Percentiles rank a stretch among this genome's conserved stretches.
These are phyloP conservation scores for Spheniscus humboldti DNA, from an alignment of 2,797 vertebrate species.

Conservation along the genomic window DNA sequence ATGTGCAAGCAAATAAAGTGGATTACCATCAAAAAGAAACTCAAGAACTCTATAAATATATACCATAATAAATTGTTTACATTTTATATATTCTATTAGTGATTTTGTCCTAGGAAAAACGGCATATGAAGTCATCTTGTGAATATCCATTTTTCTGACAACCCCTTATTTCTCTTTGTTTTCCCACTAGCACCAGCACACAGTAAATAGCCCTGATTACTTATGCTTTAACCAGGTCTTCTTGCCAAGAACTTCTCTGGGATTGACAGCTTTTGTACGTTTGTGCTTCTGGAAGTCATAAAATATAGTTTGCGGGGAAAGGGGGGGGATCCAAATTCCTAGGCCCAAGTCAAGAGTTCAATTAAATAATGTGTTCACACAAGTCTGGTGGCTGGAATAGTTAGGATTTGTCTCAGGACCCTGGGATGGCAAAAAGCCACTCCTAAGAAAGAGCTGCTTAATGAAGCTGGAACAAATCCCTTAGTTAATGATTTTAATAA, in stretches of 20 bases:
- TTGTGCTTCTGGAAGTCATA: not conserved
- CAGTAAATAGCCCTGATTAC: not conserved
- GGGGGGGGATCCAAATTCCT: not conserved
- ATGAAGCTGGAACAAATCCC: not conserved
- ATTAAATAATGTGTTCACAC: not conserved
- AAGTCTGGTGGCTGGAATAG: not conserved
- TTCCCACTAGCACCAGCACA: not conserved
- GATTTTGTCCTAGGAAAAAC: not conserved
- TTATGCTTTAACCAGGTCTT: not conserved
- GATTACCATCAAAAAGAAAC: not conserved
- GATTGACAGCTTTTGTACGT: not conserved
- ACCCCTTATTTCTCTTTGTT: not conserved
- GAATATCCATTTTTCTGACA: not conserved
- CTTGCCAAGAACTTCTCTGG: not conserved
- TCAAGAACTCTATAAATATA: not conserved
- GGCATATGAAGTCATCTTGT: not conserved
- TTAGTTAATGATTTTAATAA: not conserved
- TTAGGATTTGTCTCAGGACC: not conserved
- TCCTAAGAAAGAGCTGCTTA: not conserved
- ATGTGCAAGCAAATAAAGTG: not conserved
- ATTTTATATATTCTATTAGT: not conserved
- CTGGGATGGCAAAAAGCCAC: not conserved
- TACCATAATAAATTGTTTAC: not conserved
- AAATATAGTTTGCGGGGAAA: not conserved
- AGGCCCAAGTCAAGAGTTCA: not conserved